Base-by-base conservation (phyloP, 2,888 invertebrate genomes). In the Rotaria macrura region DNA sequence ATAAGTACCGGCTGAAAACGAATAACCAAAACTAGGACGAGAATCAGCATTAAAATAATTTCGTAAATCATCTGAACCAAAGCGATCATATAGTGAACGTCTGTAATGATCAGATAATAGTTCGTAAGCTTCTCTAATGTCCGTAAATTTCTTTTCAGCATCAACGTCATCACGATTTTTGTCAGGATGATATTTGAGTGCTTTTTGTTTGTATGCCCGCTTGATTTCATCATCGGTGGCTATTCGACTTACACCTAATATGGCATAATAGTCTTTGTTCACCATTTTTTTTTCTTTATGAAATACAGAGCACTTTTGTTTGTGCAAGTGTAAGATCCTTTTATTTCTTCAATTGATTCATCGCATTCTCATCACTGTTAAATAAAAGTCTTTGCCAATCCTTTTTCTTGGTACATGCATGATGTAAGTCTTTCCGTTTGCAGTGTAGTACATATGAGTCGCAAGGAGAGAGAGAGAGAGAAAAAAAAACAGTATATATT, bases 221-320 rank as follows among this genome's bases (percentile, higher is more conserved):
- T 84, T 84, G 20, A 84, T 84, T 52, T 84, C 84, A 49, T 49
- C 49, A 9, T 84, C 84, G 1, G 49, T 84, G 1, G 84, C 84
- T 23, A 34, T 23, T 38, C 54, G 49, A 38, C 25, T 49, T 34
- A 84, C 52, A 20, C 84, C 84, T 10, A 84, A 54, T 29, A 84
- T 38, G 4, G 49, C 34, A 84, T 84, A 84, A 38, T 49, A 84
- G 43, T 84, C 84, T 79, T 79, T 79, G 43, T 43, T 43, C 4
- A 65, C 65, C 65, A 65, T 65, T 34, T 34, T 7, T 47, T 49
- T 52, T 52, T 23, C 52, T 52, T 7, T 52, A 23, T 52, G 52
- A 52, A 52, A 52, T 52, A 52, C 20, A 52, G 23, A 52, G 23
- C 20, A 52, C 52, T 20, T 52, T 52, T 52, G 52, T 10, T 52